Evolutionary conservation across 2,888 invertebrate species (phyloP).

Genomic region (Harpalus rubripes): DNA sequence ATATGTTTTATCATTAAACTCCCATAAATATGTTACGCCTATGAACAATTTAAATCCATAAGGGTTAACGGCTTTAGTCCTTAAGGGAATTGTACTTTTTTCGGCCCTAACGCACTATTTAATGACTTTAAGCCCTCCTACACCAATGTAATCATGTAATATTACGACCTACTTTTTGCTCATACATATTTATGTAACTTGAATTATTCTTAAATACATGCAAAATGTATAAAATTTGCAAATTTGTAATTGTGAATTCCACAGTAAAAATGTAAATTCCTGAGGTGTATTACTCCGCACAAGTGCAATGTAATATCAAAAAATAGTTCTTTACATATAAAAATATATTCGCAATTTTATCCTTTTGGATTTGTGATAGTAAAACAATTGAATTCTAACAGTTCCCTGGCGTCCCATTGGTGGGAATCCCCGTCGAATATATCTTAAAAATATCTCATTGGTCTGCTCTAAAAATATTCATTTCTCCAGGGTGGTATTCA

Average conservation of each 20-base stretch:
- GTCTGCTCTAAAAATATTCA: background rate
- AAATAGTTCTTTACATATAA: background rate
- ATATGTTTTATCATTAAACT: background rate
- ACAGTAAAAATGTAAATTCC: background rate
- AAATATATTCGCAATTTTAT: background rate
- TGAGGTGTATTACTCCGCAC: too few species aligned
- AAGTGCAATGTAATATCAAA: too few species aligned
- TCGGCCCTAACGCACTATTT: background rate
- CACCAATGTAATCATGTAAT: background rate
- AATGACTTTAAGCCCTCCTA: background rate
- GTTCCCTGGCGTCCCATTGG: slow-evolving; percentile 10
- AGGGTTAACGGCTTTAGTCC: background rate
- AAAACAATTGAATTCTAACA: slow-evolving; percentile 20
- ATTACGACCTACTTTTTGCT: background rate
- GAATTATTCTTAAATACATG: background rate
- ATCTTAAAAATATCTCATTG: slow-evolving; percentile 4
- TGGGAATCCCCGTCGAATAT: background rate
- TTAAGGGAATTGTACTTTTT: background rate
- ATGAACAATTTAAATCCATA: background rate
- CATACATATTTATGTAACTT: background rate
- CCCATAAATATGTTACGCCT: background rate
- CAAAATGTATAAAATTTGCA: background rate
- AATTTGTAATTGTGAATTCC: background rate
- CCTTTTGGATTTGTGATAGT: background rate
- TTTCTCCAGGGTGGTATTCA: background rate